Evolutionary conservation across 1,140 invertebrate genomes (phyloP).

Genomic region (Steinernema feltiae): DNA sequence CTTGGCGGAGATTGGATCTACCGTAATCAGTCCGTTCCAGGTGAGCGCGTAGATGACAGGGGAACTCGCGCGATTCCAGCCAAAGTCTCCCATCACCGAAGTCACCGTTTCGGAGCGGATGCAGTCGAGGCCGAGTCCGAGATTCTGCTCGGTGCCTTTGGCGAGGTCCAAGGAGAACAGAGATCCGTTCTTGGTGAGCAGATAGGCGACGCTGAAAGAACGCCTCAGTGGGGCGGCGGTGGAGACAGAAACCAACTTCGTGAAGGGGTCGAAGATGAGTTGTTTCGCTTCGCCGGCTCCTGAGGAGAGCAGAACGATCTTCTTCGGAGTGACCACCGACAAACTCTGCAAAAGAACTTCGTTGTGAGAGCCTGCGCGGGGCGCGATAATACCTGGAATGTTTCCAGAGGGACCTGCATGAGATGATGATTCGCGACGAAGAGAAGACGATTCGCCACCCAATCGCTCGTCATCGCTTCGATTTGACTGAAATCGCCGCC

Average conservation of each 20-base stretch:
- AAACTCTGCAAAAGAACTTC: constrained; percentile 39
- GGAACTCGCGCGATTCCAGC: constrained; percentile 51
- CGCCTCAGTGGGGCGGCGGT: neutral
- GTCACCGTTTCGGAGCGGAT: constrained; percentile 51
- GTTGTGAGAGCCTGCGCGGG: constrained; percentile 41
- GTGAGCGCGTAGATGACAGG: constrained; percentile 53
- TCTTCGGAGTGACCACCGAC: constrained; percentile 43
- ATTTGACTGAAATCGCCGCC: constrained; percentile 50
- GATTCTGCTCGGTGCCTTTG: constrained; percentile 43
- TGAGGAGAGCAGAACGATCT: constrained; percentile 47
- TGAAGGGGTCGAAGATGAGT: constrained; percentile 54
- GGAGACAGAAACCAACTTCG: constrained; percentile 43
- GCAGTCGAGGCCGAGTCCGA: constrained; percentile 45
- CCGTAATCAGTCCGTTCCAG: constrained; percentile 52
- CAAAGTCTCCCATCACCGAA: constrained; percentile 54
- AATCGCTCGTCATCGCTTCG: constrained; percentile 55
- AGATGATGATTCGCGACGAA: constrained; percentile 49
- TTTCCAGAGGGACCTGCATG: constrained; percentile 46
- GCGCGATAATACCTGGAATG: constrained; percentile 24
- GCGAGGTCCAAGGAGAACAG: constrained; percentile 47
- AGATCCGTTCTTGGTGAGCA: constrained; percentile 53
- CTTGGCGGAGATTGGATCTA: constrained; percentile 42
- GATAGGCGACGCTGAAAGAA: constrained; percentile 52
- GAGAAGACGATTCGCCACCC: constrained; percentile 52
- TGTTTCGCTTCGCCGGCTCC: constrained; percentile 57